phyloP scores from a whole-genome alignment of 1,140 invertebrate species.

The Hylaeus volcanicus region DNA sequence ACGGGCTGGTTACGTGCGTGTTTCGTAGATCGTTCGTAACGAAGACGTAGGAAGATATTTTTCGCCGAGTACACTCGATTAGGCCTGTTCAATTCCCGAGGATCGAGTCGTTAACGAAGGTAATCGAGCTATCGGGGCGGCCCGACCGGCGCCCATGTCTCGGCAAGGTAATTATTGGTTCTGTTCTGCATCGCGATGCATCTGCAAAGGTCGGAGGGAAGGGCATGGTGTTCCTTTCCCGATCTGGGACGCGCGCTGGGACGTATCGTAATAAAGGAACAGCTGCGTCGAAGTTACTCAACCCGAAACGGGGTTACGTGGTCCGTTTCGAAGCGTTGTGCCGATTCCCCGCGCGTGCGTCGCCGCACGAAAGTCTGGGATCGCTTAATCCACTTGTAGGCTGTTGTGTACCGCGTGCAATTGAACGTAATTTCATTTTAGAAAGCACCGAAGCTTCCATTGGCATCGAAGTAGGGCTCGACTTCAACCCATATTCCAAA shows the following conservation, averaged over 20 bases:
- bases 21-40: neutral
- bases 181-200: conserved; percentile 39
- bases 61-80: neutral
- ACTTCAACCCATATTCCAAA: too few relatives aligned
- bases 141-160: conserved; percentile 11
- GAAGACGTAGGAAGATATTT: neutral
- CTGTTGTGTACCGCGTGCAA: too few relatives aligned
- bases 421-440: too few relatives aligned
- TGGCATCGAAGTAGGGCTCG: too few relatives aligned
- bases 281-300: conserved; percentile 48
- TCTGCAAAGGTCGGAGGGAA: conserved; percentile 25
- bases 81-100: conserved; percentile 18
- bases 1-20: neutral
- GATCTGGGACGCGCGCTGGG: conserved; percentile 46
- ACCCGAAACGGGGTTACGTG: conserved; percentile 56
- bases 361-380: neutral
- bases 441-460: too few relatives aligned
- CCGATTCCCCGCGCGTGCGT: conserved; percentile 17
- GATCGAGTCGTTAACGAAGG: conserved; percentile 46
- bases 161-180: conserved; percentile 50
- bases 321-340: conserved; percentile 35
- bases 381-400: neutral
- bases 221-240: conserved; percentile 34
- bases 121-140: conserved; percentile 45
- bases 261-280: conserved; percentile 46